A percentile compares a stretch with the other conserved stretches of the same genome.
These are phyloP conservation scores for Lysandra coridon DNA, from an alignment of 2,888 invertebrate genomes.

Conservation along the genomic window DNA sequence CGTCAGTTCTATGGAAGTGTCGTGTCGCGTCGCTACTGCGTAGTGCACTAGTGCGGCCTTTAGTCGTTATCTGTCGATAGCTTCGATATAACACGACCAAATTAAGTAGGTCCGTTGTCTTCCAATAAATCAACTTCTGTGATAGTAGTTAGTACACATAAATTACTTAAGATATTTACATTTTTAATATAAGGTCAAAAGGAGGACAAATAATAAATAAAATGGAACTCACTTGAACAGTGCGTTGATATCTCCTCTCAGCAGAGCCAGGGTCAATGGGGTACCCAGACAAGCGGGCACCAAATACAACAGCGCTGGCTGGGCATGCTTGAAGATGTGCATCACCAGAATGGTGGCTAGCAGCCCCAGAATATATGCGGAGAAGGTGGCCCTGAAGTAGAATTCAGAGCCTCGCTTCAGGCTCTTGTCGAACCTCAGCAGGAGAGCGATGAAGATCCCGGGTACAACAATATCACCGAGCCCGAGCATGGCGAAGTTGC, in stretches of 20 bases:
- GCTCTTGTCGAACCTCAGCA: constrained; percentile 96
- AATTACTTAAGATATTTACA: too few relatives aligned
- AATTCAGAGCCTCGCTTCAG: constrained; percentile 87
- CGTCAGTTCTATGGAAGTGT: too few relatives aligned
- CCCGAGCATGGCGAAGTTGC: constrained; percentile 99
- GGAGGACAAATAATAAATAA: not conserved
- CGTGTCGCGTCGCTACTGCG: too few relatives aligned
- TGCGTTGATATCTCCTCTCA: constrained; percentile 93
- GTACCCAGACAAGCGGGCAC: constrained; percentile 97
- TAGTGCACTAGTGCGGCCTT: too few relatives aligned
- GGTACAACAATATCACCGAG: constrained; percentile 99
- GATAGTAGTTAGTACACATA: too few relatives aligned
- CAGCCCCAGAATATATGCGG: constrained; percentile 96
- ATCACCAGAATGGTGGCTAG: constrained; percentile 97
- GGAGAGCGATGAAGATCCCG: constrained; percentile 98
- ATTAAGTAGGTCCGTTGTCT: too few relatives aligned
- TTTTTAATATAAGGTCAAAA: too few relatives aligned
- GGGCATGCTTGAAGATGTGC: constrained; percentile 98
- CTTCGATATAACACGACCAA: too few relatives aligned
- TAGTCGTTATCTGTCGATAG: too few relatives aligned
- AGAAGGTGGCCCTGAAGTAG: constrained; percentile 85
- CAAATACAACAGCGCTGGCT: constrained; percentile 97
- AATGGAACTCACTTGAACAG: constrained; percentile 89
- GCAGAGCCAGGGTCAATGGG: constrained; percentile 91
- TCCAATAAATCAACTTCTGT: too few relatives aligned